phyloP scores from a whole-genome alignment of 2,113 vertebrate genomes.

The Strix uralensis region DNA sequence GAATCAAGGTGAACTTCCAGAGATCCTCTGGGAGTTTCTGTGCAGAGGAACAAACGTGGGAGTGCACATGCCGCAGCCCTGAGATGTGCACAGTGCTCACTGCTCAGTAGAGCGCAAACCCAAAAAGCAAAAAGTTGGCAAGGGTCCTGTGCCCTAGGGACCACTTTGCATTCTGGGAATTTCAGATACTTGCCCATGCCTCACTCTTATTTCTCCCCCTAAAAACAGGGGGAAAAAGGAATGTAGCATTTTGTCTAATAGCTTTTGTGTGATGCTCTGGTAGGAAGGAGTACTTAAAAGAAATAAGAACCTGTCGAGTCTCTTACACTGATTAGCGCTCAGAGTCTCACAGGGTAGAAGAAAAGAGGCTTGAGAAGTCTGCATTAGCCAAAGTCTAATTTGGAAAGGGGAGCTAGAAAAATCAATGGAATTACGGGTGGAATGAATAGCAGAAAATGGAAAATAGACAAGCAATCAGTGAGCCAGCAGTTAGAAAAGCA shows the following conservation, averaged over 20 bases:
- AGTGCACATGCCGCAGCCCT: fast-evolving
- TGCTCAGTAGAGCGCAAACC: not conserved
- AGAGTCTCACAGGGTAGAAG: not conserved
- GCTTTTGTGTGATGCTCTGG: not conserved
- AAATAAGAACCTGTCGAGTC: not conserved
- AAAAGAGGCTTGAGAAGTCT: not conserved
- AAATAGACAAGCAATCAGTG: not conserved
- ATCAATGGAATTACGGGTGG: not conserved
- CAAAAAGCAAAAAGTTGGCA: not conserved
- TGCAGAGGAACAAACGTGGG: not conserved
- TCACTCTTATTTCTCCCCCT: not conserved
- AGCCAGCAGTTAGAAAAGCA: not conserved
- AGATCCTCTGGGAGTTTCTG: not conserved
- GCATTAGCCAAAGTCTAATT: not conserved
- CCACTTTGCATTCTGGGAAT: not conserved
- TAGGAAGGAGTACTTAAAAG: not conserved
- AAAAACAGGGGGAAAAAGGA: fast-evolving
- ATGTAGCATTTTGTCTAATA: not conserved
- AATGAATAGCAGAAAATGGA: conserved; percentile 8
- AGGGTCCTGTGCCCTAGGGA: not conserved
- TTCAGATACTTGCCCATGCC: not conserved
- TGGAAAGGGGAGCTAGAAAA: not conserved
- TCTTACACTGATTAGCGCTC: not conserved
- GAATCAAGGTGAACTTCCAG: not conserved
- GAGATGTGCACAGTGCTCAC: not conserved